phyloP scores from a whole-genome alignment of 2,113 vertebrate genomes.

The Bufo bufo region DNA sequence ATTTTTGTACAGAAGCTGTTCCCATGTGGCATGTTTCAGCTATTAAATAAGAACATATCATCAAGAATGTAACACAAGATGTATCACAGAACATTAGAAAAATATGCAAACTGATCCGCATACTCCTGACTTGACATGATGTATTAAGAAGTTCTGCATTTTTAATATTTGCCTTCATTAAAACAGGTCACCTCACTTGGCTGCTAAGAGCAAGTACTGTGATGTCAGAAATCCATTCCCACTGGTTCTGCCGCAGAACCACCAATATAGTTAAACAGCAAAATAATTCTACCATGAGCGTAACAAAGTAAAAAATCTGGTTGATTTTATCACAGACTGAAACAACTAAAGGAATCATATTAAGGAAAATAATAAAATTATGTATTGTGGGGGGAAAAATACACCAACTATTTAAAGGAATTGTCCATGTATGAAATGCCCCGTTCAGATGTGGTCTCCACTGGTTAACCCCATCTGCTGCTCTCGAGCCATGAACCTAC shows the following conservation, averaged over 20 bases:
- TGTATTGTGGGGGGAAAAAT: too few relatives aligned
- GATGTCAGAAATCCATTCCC: conserved; percentile 20
- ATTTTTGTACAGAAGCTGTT: conserved; percentile 5
- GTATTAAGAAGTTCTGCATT: conserved; percentile 9
- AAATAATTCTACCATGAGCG: not conserved
- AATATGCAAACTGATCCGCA: conserved; percentile 38
- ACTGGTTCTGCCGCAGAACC: not conserved
- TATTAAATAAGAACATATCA: conserved; percentile 16
- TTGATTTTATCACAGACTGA: not conserved
- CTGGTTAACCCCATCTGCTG: too few relatives aligned
- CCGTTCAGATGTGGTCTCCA: too few relatives aligned
- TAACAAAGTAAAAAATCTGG: not conserved
- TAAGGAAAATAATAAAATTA: too few relatives aligned
- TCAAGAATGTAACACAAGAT: conserved; percentile 6
- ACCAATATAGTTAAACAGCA: not conserved
- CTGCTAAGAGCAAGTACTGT: not conserved
- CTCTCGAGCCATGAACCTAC: too few relatives aligned
- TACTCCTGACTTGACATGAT: conserved; percentile 1
- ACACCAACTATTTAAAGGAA: too few relatives aligned
- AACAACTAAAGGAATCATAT: not conserved
- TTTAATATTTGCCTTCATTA: conserved; percentile 34
- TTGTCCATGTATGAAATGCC: too few relatives aligned
- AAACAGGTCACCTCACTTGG: conserved; percentile 15
- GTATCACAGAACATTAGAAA: conserved; percentile 12
- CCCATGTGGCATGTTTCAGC: conserved; percentile 21